Conservation (phyloP, 2,113 vertebrate species). For the Pterocles gutturalis region DNA sequence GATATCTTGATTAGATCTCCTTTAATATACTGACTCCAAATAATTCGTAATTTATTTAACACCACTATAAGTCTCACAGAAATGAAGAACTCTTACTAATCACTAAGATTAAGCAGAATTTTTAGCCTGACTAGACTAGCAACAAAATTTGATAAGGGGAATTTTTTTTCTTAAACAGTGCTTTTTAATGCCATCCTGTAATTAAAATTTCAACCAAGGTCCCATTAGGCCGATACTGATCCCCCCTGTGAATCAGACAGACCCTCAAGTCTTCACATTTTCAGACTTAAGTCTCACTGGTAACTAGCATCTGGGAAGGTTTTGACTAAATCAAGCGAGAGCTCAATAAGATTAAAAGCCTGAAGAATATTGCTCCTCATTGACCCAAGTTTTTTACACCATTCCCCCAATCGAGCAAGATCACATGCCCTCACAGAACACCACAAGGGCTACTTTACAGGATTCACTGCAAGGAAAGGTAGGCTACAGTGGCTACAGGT, state of each 20-base stretch:
- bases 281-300: constrained; percentile 34
- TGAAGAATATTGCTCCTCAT: not conserved
- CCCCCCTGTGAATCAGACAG: constrained; percentile 9
- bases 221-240: constrained; percentile 38
- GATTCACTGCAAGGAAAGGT: not conserved
- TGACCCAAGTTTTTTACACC: not conserved
- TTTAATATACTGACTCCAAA: constrained; percentile 39
- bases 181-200: constrained; percentile 44
- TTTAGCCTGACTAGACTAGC: constrained; percentile 50
- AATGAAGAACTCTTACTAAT: constrained; percentile 60
- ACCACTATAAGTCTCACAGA: constrained; percentile 19
- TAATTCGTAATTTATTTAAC: constrained; percentile 62
- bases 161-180: constrained; percentile 23
- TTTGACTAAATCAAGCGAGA: constrained; percentile 19
- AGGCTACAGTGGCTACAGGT: not conserved
- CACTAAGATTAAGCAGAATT: constrained; percentile 66
- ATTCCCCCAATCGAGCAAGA: not conserved
- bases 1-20: constrained; percentile 72
- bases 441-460: rapidly evolving
- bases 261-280: constrained; percentile 46
- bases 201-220: constrained; percentile 58
- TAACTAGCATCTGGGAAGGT: constrained; percentile 6
- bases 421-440: not conserved
- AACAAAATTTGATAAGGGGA: constrained; percentile 38
- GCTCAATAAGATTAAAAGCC: constrained; percentile 35